Evolutionary conservation across 1,140 invertebrate species (phyloP).

Genomic region (Ridgeia piscesae): DNA sequence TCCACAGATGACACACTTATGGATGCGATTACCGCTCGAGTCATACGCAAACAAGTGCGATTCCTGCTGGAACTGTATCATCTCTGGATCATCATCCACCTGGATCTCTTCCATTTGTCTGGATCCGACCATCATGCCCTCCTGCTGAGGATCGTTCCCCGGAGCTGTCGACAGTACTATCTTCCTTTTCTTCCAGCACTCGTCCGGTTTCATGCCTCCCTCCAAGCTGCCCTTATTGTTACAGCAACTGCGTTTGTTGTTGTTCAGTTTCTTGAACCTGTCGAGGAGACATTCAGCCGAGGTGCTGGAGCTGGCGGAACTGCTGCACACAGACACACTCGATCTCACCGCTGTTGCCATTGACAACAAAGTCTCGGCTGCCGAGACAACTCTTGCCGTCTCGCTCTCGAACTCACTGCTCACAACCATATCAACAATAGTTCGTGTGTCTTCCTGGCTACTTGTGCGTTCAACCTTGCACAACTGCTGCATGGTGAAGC

Average conservation of each 20-base stretch:
- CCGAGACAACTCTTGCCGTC: not conserved
- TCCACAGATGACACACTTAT: conserved; percentile 21
- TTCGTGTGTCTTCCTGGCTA: not conserved
- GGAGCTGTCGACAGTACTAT: not conserved
- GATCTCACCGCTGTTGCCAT: not conserved
- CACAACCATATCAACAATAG: not conserved
- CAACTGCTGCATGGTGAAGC: not conserved
- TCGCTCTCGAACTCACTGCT: not conserved
- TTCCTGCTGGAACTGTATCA: not conserved
- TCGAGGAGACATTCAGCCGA: not conserved
- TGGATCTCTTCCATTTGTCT: not conserved
- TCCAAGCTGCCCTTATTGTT: not conserved
- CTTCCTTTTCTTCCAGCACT: not conserved
- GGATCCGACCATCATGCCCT: not conserved
- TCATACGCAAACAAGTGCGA: conserved; percentile 19
- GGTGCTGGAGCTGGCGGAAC: not conserved
- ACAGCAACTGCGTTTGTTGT: not conserved
- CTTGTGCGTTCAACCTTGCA: not conserved
- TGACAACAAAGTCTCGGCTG: not conserved
- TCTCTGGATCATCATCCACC: not conserved
- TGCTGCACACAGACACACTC: not conserved
- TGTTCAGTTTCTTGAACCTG: not conserved
- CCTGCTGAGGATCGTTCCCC: not conserved
- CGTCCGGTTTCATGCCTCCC: not conserved
- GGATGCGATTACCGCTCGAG: conserved; percentile 17